Evolutionary conservation across 2,113 vertebrate genomes (phyloP), one percentile per base, ranked within the genome.

Genomic region (Coracopsis vasa): DNA sequence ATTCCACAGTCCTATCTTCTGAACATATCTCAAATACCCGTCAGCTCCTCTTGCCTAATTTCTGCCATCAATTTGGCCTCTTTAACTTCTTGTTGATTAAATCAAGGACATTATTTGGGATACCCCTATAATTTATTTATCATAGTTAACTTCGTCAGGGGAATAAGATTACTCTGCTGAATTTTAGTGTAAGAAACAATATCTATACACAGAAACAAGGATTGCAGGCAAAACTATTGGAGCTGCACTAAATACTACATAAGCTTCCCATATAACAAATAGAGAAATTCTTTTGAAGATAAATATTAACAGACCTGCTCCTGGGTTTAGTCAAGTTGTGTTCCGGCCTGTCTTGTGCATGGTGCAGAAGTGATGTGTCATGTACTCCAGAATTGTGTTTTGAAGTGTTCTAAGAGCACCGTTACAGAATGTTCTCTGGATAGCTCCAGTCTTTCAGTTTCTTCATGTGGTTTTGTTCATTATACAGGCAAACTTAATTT

Each of bases 81-180:
- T 82, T 94, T 96, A 96, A 73, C 74, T 82, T 92, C 39, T 62
- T 15, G 31, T 87, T 93, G 90, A 94, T 96, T 95, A 86, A 88
- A 90, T 94, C 81, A 80, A 94, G 79, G 25, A 54, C 20, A 12
- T 92, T 96, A 67, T 64, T 86, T 92, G 85, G 79, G 90, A 62
- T 54, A 54, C 33, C 65, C 50, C 71, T 77, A 19, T 88, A 35
- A 92, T 91, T 96, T 92, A 88, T 90, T 94, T 91, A 31, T 92
- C 70, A 62, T 35, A 58, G 64, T 73, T 88, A 92, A 83, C 48
- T 94, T 48, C 80, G 58, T 80, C 58, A 33, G 37, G 73, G 54
- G 71, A 80, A 42, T 85, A 58, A 89, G 28, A n/a, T 29, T 87
- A 31, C 42, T 75, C 48, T 42, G 64, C 37, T 41, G 89, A 93